Evolutionary conservation across 2,113 vertebrate species (phyloP).

Genomic region (Ovibos moschatus): DNA sequence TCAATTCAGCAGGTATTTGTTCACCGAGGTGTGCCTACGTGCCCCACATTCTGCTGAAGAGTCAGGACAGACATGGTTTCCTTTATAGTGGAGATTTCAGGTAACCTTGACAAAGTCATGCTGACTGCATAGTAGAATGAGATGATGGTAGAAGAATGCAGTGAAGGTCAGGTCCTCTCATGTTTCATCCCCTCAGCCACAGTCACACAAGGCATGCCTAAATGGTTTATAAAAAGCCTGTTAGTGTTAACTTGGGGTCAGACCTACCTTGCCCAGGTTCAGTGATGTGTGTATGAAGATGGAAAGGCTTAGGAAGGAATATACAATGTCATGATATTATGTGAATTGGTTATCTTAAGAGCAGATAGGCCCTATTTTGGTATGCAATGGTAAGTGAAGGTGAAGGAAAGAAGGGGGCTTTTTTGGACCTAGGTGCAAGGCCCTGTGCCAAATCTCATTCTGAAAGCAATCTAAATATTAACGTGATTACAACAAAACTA

Average conservation of each 20-base stretch:
- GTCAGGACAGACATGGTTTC: background rate
- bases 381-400: background rate
- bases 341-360: background rate
- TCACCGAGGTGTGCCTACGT: background rate
- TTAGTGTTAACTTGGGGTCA: background rate
- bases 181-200: background rate
- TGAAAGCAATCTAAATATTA: background rate
- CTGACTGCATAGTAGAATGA: background rate
- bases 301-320: background rate
- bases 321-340: fast-evolving
- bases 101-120: background rate
- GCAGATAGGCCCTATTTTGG: background rate
- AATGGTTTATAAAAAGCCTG: background rate
- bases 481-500: background rate
- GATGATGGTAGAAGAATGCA: background rate
- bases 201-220: background rate
- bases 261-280: background rate
- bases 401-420: background rate
- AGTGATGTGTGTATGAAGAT: background rate
- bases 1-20: background rate
- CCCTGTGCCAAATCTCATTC: background rate
- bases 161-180: background rate
- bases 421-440: no score
- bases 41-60: background rate
- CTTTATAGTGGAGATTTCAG: background rate